Conservation (phyloP, 2,888 invertebrate species). For the Limenitis camilla region DNA sequence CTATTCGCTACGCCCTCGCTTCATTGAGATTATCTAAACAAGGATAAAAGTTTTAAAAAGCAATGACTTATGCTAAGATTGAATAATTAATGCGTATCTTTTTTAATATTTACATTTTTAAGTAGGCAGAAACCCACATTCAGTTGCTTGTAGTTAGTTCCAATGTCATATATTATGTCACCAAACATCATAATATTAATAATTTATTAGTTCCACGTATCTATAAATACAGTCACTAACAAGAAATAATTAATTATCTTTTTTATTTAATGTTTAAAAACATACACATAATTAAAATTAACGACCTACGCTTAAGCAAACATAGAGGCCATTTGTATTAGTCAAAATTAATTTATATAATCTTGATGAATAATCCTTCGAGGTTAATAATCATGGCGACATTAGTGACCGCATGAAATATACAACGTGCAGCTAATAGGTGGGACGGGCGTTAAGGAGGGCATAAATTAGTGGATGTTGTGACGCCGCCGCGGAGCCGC, state of each 20-base stretch:
- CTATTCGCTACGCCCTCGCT: no score
- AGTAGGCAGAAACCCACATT: no score
- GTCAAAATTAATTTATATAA: conserved; percentile 6
- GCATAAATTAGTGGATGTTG: conserved; percentile 72
- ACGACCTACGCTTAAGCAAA: not conserved
- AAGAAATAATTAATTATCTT: not conserved
- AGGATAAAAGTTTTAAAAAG: no score
- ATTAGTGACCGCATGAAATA: conserved; percentile 55
- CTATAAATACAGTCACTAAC: no score
- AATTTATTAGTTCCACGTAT: no score
- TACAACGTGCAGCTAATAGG: conserved; percentile 70
- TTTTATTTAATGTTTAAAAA: not conserved
- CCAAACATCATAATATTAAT: no score
- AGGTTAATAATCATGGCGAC: conserved; percentile 36
- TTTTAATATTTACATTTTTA: no score
- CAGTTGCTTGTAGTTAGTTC: no score
- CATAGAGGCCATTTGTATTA: not conserved
- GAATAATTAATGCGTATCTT: no score
- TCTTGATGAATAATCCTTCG: conserved; percentile 14
- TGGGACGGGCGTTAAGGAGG: conserved; percentile 70
- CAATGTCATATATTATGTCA: no score
- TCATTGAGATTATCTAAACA: no score
- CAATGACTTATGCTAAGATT: no score
- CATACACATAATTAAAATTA: not conserved
- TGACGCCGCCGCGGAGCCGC: conserved; percentile 60